Percentiles rank a stretch among this genome's conserved stretches.
Conservation (phyloP, 2,797 vertebrate genomes). For the Falco columbarius region DNA sequence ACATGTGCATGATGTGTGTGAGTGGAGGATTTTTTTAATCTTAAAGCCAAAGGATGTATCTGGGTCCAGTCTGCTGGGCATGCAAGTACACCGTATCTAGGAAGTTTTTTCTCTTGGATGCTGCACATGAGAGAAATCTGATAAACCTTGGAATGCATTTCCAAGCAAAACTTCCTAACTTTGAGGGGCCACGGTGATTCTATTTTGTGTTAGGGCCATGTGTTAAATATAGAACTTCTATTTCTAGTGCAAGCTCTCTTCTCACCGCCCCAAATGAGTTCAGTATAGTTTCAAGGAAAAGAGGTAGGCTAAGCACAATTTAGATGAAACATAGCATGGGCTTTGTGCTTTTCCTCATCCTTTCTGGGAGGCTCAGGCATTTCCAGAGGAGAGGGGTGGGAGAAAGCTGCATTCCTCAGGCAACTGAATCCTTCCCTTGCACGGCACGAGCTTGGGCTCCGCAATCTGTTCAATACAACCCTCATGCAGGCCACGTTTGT, state of each 20-base stretch:
- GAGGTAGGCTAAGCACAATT: neutral
- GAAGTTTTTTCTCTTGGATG: neutral
- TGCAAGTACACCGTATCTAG: neutral
- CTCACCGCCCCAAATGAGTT: neutral
- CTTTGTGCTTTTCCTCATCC: neutral
- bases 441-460: neutral
- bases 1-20: neutral
- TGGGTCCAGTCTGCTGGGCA: neutral
- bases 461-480: neutral
- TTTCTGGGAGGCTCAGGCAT: neutral
- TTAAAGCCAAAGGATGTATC: neutral
- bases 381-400: neutral
- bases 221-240: constrained; percentile 37
- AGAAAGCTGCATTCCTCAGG: neutral
- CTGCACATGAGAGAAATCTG: constrained; percentile 13
- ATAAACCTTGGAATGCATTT: constrained; percentile 32
- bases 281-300: neutral
- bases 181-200: neutral
- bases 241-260: neutral
- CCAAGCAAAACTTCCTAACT: neutral
- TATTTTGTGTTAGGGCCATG: neutral
- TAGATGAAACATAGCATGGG: neutral
- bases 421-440: neutral
- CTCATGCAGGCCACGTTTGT: neutral
- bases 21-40: neutral